Base-by-base conservation (phyloP, 2,888 invertebrate genomes). In the Hypolimnas misippus region DNA sequence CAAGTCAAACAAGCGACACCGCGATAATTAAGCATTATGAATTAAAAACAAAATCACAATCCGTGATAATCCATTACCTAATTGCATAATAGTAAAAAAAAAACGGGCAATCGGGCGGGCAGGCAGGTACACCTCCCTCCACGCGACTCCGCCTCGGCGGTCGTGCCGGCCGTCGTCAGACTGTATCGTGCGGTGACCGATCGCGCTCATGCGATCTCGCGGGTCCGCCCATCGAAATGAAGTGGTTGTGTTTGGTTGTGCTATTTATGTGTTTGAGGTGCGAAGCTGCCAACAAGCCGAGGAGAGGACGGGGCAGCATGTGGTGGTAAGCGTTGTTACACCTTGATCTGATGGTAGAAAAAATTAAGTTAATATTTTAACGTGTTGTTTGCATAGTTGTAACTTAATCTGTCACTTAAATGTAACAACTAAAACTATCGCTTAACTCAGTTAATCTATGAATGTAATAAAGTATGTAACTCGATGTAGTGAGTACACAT, bases 271-370 rank as follows among this genome's bases (percentile, higher is more conserved):
- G 90, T 85, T 87, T 86, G 83, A 77, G 90, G 81, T 86, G 88
- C 82, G 86, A 87, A 63, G 82, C 90, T 71, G 87, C 83, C 73
- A 94, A 93, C 81, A 95, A 95, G 81, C 93, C 94, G 74, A 94
- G 96, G 82, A 93, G 96, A 82, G 97, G 97, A 79, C 94, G 96
- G 80, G 97, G 97, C 84, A 96, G 97, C 76, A 97, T 96, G 96
- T 97, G 97, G 97, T 97, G 97, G 97, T 97, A 92, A 93, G 97
- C n/a, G n/a, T n/a, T n/a, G n/a, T n/a, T n/a, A n/a, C n/a, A n/a
- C n/a, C n/a, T n/a, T n/a, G n/a, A n/a, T n/a, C n/a, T n/a, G n/a
- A n/a, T n/a, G n/a, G n/a, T n/a, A n/a, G n/a, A n/a, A n/a, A n/a
- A n/a, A n/a, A n/a, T n/a, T n/a, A n/a, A n/a, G n/a, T n/a, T n/a